These are phyloP conservation scores for Chironomus tepperi DNA, from an alignment of 1,140 invertebrate species.

Conservation along the genomic window DNA sequence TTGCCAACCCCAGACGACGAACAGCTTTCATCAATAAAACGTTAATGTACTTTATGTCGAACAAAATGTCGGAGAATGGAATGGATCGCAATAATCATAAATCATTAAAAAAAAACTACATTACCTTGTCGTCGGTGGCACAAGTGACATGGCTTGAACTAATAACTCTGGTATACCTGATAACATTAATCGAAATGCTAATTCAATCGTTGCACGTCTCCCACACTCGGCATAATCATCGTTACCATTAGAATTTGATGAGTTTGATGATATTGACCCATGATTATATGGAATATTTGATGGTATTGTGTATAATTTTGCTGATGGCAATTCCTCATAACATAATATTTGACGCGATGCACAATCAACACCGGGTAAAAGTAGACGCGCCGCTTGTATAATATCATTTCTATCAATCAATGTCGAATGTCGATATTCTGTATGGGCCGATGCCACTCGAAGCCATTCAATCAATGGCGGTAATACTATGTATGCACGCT, in stretches of 20 bases:
- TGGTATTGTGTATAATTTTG: constrained; percentile 30
- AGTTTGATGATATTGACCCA: constrained; percentile 21
- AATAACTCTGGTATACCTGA: constrained; percentile 68
- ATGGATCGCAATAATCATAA: neutral
- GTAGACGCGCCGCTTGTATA: constrained; percentile 72
- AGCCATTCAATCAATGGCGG: constrained; percentile 84
- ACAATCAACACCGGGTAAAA: constrained; percentile 82
- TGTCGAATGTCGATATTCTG: constrained; percentile 67
- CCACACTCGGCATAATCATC: constrained; percentile 39
- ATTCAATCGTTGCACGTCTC: constrained; percentile 56
- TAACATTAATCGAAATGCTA: constrained; percentile 71
- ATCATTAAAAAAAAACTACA: constrained; percentile 25
- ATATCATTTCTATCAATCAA: constrained; percentile 80
- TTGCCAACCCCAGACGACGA: neutral
- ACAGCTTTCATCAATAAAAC: neutral
- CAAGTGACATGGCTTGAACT: constrained; percentile 62
- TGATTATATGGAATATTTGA: constrained; percentile 25
- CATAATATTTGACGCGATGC: constrained; percentile 61
- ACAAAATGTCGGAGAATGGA: too few species aligned
- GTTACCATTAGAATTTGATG: constrained; percentile 27
- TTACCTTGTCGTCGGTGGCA: constrained; percentile 59
- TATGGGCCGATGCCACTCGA: constrained; percentile 68
- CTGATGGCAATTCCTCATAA: constrained; percentile 42
- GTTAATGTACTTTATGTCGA: neutral
- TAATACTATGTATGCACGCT: constrained; percentile 74